These are phyloP conservation scores for Drosophila bunnanda DNA, from an alignment of 2,888 invertebrate genomes.

Conservation along the genomic window DNA sequence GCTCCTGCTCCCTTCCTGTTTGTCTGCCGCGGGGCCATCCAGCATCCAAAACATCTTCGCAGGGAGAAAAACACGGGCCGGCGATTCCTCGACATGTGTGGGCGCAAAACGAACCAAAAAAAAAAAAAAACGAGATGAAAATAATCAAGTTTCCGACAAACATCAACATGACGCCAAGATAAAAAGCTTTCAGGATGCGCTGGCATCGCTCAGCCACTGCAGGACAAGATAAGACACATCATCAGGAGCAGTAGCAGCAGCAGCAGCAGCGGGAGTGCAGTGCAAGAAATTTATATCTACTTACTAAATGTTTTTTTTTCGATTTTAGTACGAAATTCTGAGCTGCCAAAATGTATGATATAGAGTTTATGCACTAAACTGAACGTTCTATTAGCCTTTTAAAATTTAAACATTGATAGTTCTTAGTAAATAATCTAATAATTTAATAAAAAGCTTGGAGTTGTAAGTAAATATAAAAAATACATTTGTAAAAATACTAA, in stretches of 20 bases:
- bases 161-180: conserved; percentile 82
- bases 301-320: background rate
- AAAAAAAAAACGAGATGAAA: conserved; percentile 59
- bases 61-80: conserved; percentile 39
- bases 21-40: conserved; percentile 73
- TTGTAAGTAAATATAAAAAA: too few species aligned
- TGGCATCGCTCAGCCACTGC: conserved; percentile 64
- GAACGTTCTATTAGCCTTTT: background rate
- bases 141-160: conserved; percentile 81
- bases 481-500: too few species aligned
- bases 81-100: conserved; percentile 47
- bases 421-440: too few species aligned
- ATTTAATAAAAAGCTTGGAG: too few species aligned
- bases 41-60: conserved; percentile 69
- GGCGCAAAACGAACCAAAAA: conserved; percentile 12
- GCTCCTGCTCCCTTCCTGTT: conserved; percentile 51
- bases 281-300: background rate
- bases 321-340: too few species aligned
- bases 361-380: background rate
- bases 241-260: conserved; percentile 27
- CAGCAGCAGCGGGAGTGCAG: conserved; percentile 26
- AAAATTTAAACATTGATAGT: too few species aligned
- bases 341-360: background rate
- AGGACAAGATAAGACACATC: conserved; percentile 79
- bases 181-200: conserved; percentile 79